phyloP scores from a whole-genome alignment of 2,113 vertebrate genomes.

The Glaucidium brasilianum region DNA sequence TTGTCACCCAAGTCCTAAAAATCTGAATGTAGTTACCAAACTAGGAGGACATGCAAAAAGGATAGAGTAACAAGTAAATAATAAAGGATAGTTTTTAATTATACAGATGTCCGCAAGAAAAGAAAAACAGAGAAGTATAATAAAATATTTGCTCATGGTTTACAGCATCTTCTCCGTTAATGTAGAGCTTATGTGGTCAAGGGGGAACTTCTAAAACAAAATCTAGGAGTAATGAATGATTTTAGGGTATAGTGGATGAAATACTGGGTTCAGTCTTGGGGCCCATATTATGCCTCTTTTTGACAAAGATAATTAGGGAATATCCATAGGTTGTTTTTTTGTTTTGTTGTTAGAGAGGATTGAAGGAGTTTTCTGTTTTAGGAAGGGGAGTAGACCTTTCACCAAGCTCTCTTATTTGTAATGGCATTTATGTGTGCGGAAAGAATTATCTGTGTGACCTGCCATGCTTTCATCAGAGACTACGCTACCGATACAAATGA shows the following conservation, averaged over 20 bases:
- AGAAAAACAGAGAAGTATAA: not conserved
- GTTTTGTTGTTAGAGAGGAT: not conserved
- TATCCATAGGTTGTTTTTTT: not conserved
- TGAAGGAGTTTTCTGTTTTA: not conserved
- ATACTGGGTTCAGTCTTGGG: not conserved
- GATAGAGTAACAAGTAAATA: not conserved
- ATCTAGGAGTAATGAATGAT: not conserved
- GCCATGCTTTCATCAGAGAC: not conserved
- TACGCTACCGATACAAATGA: conserved; percentile 39
- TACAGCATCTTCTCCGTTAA: not conserved
- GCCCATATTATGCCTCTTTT: not conserved
- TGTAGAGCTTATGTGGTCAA: not conserved
- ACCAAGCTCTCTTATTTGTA: not conserved
- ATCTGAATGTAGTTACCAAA: not conserved
- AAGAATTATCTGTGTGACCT: conserved; percentile 12
- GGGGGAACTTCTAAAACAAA: not conserved
- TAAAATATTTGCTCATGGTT: not conserved
- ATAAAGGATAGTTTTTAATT: not conserved
- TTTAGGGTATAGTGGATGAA: not conserved
- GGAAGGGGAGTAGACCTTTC: not conserved
- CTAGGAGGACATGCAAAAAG: not conserved
- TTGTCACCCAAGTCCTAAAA: not conserved
- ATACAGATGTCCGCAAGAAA: not conserved
- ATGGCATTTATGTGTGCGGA: not conserved
- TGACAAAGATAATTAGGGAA: not conserved